These are phyloP conservation scores for Oryzias curvinotus DNA, from an alignment of 2,113 vertebrate genomes.

Conservation along the genomic window DNA sequence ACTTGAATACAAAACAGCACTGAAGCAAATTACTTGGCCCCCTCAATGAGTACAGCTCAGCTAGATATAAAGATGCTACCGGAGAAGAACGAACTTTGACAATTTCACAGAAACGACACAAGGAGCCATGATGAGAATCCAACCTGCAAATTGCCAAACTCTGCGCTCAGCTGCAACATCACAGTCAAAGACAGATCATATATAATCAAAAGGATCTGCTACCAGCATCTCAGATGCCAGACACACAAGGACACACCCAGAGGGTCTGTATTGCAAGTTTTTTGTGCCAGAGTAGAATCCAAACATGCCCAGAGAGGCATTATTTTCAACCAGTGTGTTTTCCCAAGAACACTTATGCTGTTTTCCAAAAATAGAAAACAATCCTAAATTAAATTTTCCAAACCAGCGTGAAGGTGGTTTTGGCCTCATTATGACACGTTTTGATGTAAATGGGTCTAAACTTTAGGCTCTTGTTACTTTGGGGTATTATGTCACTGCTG, in stretches of 20 bases:
- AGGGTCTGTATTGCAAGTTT: neutral
- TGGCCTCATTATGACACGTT: constrained; percentile 35
- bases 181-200: neutral
- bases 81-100: neutral
- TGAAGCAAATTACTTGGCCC: neutral
- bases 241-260: neutral
- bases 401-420: constrained; percentile 14
- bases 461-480: neutral
- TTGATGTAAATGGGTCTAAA: constrained; percentile 4
- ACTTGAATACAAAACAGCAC: too few species aligned
- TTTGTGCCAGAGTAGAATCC: too few species aligned
- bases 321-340: too few species aligned
- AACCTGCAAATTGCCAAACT: neutral
- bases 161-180: neutral
- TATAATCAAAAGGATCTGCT: neutral
- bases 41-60: neutral
- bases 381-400: too few species aligned
- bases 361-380: too few species aligned
- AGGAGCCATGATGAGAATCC: neutral
- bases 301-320: too few species aligned
- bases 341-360: too few species aligned
- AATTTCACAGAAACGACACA: neutral
- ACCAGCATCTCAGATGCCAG: neutral
- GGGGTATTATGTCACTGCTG: too few species aligned
- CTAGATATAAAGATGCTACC: neutral